Conservation (phyloP, 2,797 vertebrate species). For the Sebastes vulpes region DNA sequence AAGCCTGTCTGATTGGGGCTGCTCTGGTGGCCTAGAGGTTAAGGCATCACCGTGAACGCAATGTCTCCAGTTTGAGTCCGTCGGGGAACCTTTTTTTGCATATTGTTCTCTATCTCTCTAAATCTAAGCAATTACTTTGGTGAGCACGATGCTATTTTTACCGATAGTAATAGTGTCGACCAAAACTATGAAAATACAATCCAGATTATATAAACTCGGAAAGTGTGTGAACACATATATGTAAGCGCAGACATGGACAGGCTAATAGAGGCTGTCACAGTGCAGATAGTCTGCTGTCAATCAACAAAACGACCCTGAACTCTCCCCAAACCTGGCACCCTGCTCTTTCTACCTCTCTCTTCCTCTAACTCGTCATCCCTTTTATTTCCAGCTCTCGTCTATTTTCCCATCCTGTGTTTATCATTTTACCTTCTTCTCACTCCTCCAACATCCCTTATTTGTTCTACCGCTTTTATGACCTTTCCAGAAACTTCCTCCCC, state of each 20-base stretch:
- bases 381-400: slow-evolving; percentile 12
- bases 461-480: slow-evolving; percentile 55
- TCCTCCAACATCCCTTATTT: slow-evolving; percentile 49
- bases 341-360: neutral
- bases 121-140: neutral
- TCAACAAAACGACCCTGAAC: slow-evolving; percentile 29
- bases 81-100: neutral
- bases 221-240: neutral
- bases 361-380: neutral
- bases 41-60: neutral
- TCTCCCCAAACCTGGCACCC: neutral
- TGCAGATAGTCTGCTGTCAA: slow-evolving; percentile 31
- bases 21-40: neutral
- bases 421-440: slow-evolving; percentile 9
- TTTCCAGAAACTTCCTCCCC: slow-evolving; percentile 60
- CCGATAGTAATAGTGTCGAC: no score
- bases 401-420: neutral
- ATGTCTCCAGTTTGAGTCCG: neutral
- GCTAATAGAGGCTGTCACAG: slow-evolving; percentile 17
- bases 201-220: neutral
- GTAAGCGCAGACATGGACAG: neutral
- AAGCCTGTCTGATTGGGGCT: neutral
- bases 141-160: neutral
- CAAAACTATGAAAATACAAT: neutral
- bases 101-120: neutral